Base-by-base conservation (phyloP, 30 jellyfish, hydroid and myxozoan species). In the Catostylus mosaicus region DNA sequence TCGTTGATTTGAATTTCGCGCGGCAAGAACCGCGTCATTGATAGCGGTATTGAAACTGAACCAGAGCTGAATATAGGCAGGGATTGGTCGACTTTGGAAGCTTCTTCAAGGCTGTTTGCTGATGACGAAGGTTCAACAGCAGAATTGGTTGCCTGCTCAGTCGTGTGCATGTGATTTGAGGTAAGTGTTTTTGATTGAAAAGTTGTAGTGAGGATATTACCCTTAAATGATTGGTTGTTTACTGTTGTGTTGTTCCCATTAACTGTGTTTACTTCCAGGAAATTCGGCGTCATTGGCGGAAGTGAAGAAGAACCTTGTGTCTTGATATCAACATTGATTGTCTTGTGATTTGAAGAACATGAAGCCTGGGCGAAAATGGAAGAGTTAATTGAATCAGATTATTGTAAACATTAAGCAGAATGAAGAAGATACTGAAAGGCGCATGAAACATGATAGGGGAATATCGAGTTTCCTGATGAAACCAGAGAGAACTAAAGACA, bases 1-100 rank as follows among this genome's bases (percentile, higher is more conserved):
- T 82, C 92, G 61, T 74, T 61, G 4, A 66, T 59, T 30, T 82
- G 92, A 0, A 69, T 65, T 14, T 82, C 92, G 23, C 82, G 85
- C 16, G 92, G 92, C 69, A 82, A 43, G 24, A 82, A 82, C 24
- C 84, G 60, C 31, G 92, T 82, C 92, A 82, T 82, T 26, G 92
- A 82, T 20, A 82, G 77, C 18, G 92, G 92, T 31, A 82, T 82
- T 19, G 92, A 32, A n/a, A 82, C 85, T 22, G 79, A 29, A 7
- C 82, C 92, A 9, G 85, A 36, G 48, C 92, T 74, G 84, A 82
- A 82, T 1, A 82, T 82, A 6, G 85, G 72, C 8, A 18, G 18
- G 24, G 71, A 59, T 5, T 37, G 10, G 2, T 23, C 38, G 11
- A 18, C 38, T 6, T 6, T 18, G 24, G 38, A 23, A 23, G 37